Base-by-base conservation (phyloP, 2,888 invertebrate genomes). In the Leptinotarsa haldemani region DNA sequence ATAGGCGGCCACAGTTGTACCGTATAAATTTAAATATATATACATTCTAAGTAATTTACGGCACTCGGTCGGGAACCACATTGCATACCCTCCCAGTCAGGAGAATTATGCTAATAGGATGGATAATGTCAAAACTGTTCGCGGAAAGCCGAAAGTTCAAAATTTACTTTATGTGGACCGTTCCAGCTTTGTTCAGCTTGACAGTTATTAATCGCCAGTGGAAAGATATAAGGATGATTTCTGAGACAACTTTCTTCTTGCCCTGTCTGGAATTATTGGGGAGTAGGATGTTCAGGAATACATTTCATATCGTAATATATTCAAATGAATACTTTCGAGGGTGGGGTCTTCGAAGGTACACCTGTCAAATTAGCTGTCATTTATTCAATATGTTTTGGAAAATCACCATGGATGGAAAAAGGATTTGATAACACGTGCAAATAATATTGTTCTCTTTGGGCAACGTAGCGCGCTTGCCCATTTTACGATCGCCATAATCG, bases 21-120 rank as follows among this genome's bases (percentile, higher is more conserved):
- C 40, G 77, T 74, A 77, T 75, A 77, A 77, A 77, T 77, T 77
- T 77, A 69, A 77, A 77, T 77, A 75, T 30, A 40, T 40, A 77
- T 75, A 68, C 75, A 77, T 77, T 75, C 52, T 70, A 72, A 77
- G 74, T 68, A 70, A 74, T 76, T 74, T 74, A 76, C 66, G 70
- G 61, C 70, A 68, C 69, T 74, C 68, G 61, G 56, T 40, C 71
- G 64, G 20, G 70, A 74, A 70, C 74, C 64, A 66, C 58, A 69
- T 69, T 71, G 76, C 70, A 69, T 70, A 71, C 66, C 30, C 69
- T 73, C 74, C 30, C 53, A 50, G 67, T 69, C 75, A 67, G 64
- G 70, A 72, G 71, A 75, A 75, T 74, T 75, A 77, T 77, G 75
- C 70, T 75, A 77, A 77, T 75, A 61, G 71, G 68, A 76, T 69